Base-by-base conservation (phyloP, 2,113 vertebrate species). In the Podiceps cristatus region DNA sequence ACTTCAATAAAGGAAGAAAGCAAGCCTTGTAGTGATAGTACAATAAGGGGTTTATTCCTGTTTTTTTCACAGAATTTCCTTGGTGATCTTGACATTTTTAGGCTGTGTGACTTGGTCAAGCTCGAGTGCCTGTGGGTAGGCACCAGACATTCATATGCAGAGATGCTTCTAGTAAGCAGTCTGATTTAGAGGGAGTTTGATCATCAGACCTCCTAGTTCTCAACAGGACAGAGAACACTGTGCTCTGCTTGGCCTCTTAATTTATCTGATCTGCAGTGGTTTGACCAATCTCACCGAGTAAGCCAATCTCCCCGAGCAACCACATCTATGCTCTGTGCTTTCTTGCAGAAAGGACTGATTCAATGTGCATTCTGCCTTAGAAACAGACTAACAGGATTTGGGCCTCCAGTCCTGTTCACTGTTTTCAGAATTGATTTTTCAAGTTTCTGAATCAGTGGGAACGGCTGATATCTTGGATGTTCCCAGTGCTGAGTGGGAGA, bases 1-100 rank as follows among this genome's bases (percentile, higher is more conserved):
- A 69, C 58, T 93, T 69, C 27, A 64, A 89, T 69, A 85, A 91
- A 78, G 31, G 50, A 97, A 97, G 93, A 94, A 97, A 96, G 96
- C 50, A 87, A 89, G 86, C 81, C 76, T 97, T 96, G 94, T 97
- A 72, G 63, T 45, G 50, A 67, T 40, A 64, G 84, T 77, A 96
- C 94, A 96, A 91, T 85, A 89, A 89, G 77, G 59, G 80, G 12
- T 88, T 95, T 96, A 82, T 88, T 96, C 58, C 44, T 85, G 44
- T 33, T 92, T 93, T 93, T 44, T 84, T 88, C 66, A 72, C 53
- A 81, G 58, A 72, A 91, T 85, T 91, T 90, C 53, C 69, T 73
- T 58, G 62, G 89, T 93, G 58, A 93, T 82, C 31, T 66, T 66
- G 89, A 68, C 37, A 29, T 90, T 95, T 96, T 90, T 89, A 91